phyloP scores from a whole-genome alignment of 2,888 invertebrate species.

The Pedicia rivosa region DNA sequence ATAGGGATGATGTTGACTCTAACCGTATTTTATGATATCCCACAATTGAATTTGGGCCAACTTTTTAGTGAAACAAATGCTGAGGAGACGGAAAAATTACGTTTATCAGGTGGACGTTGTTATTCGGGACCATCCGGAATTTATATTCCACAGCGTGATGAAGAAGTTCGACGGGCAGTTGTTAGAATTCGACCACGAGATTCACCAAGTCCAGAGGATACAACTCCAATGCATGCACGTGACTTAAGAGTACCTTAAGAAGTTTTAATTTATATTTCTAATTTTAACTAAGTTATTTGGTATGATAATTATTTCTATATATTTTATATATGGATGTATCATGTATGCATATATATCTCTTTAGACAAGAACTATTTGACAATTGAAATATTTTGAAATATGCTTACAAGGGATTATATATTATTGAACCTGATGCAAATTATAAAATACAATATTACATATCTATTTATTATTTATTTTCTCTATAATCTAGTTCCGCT shows the following conservation, averaged over 20 bases:
- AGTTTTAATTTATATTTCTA: too few relatives aligned
- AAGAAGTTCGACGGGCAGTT: constrained; percentile 40
- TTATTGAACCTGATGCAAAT: too few relatives aligned
- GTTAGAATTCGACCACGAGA: constrained; percentile 48
- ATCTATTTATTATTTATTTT: too few relatives aligned
- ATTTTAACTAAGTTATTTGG: too few relatives aligned
- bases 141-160: constrained; percentile 32
- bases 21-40: constrained; percentile 77
- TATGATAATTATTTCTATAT: too few relatives aligned
- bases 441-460: too few relatives aligned
- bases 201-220: constrained; percentile 55
- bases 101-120: constrained; percentile 34
- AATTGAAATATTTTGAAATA: too few relatives aligned
- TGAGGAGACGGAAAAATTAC: constrained; percentile 48
- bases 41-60: constrained; percentile 68
- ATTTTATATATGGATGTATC: too few relatives aligned
- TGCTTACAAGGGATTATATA: too few relatives aligned
- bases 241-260: constrained; percentile 39
- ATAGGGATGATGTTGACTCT: constrained; percentile 72
- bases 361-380: too few relatives aligned
- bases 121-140: constrained; percentile 29
- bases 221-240: constrained; percentile 42
- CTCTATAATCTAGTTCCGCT: too few relatives aligned
- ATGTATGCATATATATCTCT: too few relatives aligned
- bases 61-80: constrained; percentile 45